Base-by-base conservation (phyloP, 2,888 invertebrate species). In the Coenonympha arcania region DNA sequence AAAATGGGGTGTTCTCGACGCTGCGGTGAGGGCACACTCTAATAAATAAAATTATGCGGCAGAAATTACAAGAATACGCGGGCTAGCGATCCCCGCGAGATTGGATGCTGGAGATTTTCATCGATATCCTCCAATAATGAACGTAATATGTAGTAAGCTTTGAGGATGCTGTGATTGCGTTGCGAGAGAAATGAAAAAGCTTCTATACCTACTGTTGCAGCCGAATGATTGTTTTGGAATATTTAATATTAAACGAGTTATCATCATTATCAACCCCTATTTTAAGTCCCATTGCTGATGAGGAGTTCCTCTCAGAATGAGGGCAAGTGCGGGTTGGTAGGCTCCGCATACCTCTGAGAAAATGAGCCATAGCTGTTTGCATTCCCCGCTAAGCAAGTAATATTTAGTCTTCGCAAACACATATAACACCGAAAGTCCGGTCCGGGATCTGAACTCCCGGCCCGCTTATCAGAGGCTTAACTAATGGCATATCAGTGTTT, bases 41-140 rank as follows among this genome's bases (percentile, higher is more conserved):
- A 85, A 86, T 85, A 86, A 85, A 86, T 85, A 85, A 85, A 85
- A 86, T 86, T 85, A 86, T 85, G 78, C 80, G 79, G 73, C 78
- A 79, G 83, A 85, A 86, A 86, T 86, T 85, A 86, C 86, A 84
- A 85, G 82, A 84, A 85, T 79, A 81, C 82, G 80, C 76, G 73
- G 71, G 69, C 69, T 70, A 76, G 71, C 73, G 71, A 76, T 78
- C 77, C 69, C 71, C 75, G 71, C 71, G 80, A 81, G 83, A 85
- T 85, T 85, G 85, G 85, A 82, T 80, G 73, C 66, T 74, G 70
- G 72, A 76, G 77, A 74, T 81, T 81, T 75, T 71, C 80, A 78
- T 82, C 79, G 79, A 82, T 82, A 79, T 78, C 75, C 68, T 70
- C 68, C 73, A 68, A 77, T 81, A 83, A 82, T 82, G 79, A 80